Evolutionary conservation across 1,140 invertebrate species (phyloP).

Genomic region (Drosophila nebulosa): DNA sequence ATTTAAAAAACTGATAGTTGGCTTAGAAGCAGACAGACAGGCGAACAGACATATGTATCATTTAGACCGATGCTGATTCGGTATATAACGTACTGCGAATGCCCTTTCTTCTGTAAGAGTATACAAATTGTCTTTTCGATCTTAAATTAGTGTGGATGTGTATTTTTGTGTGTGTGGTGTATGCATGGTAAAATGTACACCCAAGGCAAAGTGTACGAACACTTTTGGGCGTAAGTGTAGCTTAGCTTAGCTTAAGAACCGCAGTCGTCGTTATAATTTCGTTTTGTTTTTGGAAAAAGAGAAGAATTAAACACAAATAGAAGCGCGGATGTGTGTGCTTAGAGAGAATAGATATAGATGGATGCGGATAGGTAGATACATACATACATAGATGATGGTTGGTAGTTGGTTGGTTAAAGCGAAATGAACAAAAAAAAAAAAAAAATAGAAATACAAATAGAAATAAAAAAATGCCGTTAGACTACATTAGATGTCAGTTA

Average conservation of each 20-base stretch:
- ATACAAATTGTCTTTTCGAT: conserved; percentile 44
- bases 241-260: conserved; percentile 69
- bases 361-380: background rate
- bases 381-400: background rate
- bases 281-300: conserved; percentile 1
- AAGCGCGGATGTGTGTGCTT: conserved; percentile 24
- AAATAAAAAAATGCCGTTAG: conserved; percentile 47
- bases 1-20: too few relatives aligned
- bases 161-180: conserved; percentile 14
- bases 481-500: conserved; percentile 44
- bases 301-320: conserved; percentile 19
- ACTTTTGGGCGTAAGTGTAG: conserved; percentile 28
- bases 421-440: background rate
- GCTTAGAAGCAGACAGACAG: too few relatives aligned
- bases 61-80: too few relatives aligned
- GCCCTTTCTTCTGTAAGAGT: background rate
- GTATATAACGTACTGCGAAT: too few relatives aligned
- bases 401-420: background rate
- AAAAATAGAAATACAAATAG: too few relatives aligned
- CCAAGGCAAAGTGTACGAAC: background rate
- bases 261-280: conserved; percentile 51
- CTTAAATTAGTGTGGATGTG: conserved; percentile 37
- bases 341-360: conserved; percentile 3
- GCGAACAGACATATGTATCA: too few relatives aligned
- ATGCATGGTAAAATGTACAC: conserved; percentile 27